These are phyloP conservation scores for Cuculus canorus DNA, from an alignment of 2,797 vertebrate species.

Conservation along the genomic window DNA sequence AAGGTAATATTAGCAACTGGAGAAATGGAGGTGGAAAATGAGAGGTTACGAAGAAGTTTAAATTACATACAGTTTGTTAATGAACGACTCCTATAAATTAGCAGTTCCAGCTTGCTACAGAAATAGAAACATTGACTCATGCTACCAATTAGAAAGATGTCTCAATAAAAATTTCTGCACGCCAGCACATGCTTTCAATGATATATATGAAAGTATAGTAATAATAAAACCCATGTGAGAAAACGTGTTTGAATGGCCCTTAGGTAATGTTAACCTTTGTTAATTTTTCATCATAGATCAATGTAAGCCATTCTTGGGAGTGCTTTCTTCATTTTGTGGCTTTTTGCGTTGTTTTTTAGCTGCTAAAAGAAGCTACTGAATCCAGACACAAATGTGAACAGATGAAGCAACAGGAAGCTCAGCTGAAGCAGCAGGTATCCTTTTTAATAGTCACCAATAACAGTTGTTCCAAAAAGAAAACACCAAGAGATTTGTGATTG, in stretches of 20 bases:
- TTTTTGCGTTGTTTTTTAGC: conserved; percentile 75
- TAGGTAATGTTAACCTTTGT: background rate
- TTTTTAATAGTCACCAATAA: background rate
- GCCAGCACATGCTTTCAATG: background rate
- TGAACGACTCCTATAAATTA: background rate
- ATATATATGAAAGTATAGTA: background rate
- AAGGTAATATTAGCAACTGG: background rate
- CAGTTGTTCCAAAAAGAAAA: background rate
- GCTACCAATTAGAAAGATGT: background rate
- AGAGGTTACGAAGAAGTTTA: background rate
- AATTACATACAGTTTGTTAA: background rate
- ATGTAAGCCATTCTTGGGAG: background rate
- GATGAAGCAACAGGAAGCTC: conserved; percentile 96
- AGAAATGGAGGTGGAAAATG: background rate
- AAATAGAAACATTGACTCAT: background rate
- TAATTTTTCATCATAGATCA: background rate
- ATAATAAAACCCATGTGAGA: background rate
- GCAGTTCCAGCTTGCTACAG: background rate
- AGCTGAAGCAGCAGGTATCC: conserved; percentile 94
- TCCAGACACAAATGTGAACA: conserved; percentile 95
- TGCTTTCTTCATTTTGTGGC: background rate
- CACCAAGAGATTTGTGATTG: background rate
- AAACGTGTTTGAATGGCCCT: background rate
- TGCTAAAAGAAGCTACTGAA: conserved; percentile 94
- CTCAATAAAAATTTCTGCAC: background rate